Evolutionary conservation across 2,888 invertebrate species (phyloP), one percentile per base, ranked within the genome.

Genomic region (Gymnoscelis rufifasciata): DNA sequence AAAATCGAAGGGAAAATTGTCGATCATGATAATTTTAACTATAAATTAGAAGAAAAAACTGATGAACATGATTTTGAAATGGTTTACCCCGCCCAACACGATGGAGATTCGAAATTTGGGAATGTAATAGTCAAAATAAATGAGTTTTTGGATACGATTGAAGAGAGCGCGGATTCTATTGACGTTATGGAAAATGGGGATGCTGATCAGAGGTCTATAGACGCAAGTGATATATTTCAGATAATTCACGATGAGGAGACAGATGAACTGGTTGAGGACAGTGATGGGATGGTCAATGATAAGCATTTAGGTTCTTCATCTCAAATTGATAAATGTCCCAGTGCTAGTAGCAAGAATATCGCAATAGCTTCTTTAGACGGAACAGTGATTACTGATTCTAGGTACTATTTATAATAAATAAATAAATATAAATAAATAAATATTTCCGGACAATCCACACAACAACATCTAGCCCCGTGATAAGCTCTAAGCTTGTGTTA

Each of bases 31-130:
- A n/a, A n/a, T n/a, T n/a, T n/a, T n/a, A n/a, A 40, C 7, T 44
- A 52, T 7, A 57, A 49, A 26, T 5, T 28, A 2, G 43, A 30
- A 10, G 38, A 51, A 6, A 63, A 69, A 27, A 52, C 19, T 1
- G 64, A 66, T 1, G 62, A 71, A 7, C 61, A 63, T 15, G 78
- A 78, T 47, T 83, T 84, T 12, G 84, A 80, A 60, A 72, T 84
- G 0, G 64, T 68, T 0, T 72, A 60, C 24, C 68, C 76, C 0
- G 66, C 62, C n/a, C 31, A 33, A 33, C n/a, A 33, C 7, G 57
- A 63, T n/a, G 42, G 45, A 6, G 49, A 49, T n/a, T 47, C 51
- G 1, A 64, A 63, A 23, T 56, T 59, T 11, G 53, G 50, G 1
- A 47, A 47, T 0, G 43, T 49, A 8, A 42, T 61, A 11, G 24